Percentiles rank a stretch among this genome's conserved stretches.
Evolutionary conservation across 1,140 invertebrate species (phyloP).

Genomic region (Panulirus ornatus): DNA sequence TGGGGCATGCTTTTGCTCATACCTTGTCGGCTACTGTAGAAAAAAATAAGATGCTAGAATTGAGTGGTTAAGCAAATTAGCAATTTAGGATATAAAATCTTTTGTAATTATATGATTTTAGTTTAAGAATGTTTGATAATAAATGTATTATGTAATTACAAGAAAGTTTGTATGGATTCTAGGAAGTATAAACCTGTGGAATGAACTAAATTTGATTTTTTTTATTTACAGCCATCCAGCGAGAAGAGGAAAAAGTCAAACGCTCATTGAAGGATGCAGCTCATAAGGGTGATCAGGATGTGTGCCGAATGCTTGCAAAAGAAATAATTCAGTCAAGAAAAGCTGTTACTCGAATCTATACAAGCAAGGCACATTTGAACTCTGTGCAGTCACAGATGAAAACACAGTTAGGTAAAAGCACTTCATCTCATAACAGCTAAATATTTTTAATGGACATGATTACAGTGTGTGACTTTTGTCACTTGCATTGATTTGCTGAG

Average conservation of each 20-base stretch:
- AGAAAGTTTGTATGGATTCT: too few species aligned
- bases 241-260: constrained; percentile 98
- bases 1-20: too few species aligned
- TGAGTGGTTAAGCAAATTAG: too few species aligned
- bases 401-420: constrained; percentile 90
- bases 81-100: too few species aligned
- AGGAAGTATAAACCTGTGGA: constrained; percentile 5
- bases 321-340: constrained; percentile 95
- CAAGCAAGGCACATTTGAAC: constrained; percentile 98
- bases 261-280: constrained; percentile 96
- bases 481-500: too few species aligned
- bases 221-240: constrained; percentile 86
- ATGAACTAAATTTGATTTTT: constrained; percentile 36
- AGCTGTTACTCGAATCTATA: constrained; percentile 93
- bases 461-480: too few species aligned
- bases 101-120: too few species aligned
- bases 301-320: constrained; percentile 96
- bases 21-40: too few species aligned
- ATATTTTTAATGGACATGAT: neutral
- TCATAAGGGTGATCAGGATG: constrained; percentile 96
- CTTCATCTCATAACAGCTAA: neutral
- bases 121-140: too few species aligned
- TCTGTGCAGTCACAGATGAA: constrained; percentile 98
- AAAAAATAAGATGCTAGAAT: too few species aligned
- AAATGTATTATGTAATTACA: too few species aligned